phyloP scores from a whole-genome alignment of 2,888 invertebrate species.

The Beris chalybata region DNA sequence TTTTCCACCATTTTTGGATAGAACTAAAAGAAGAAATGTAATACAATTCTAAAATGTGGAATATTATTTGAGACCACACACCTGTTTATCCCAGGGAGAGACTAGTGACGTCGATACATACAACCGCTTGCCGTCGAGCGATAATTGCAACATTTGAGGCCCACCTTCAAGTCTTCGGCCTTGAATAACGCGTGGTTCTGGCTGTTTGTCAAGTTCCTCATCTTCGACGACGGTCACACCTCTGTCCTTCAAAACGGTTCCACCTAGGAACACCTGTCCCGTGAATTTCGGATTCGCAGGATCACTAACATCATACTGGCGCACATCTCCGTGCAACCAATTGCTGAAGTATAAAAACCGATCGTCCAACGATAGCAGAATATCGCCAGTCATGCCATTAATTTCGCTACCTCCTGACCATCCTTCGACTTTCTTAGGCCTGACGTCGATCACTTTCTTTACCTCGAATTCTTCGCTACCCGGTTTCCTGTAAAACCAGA shows the following conservation, averaged over 20 bases:
- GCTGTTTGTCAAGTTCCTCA: constrained; percentile 67
- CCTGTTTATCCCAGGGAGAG: constrained; percentile 85
- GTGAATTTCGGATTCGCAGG: constrained; percentile 76
- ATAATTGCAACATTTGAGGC: constrained; percentile 96
- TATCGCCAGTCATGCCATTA: constrained; percentile 88
- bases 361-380: constrained; percentile 92
- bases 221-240: constrained; percentile 76
- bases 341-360: constrained; percentile 86
- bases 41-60: neutral
- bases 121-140: constrained; percentile 89
- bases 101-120: constrained; percentile 90
- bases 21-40: constrained; percentile 60
- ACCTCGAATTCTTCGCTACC: constrained; percentile 68
- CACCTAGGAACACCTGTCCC: constrained; percentile 83
- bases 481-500: constrained; percentile 62
- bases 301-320: constrained; percentile 92
- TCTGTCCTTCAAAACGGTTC: constrained; percentile 72
- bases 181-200: constrained; percentile 71
- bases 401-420: constrained; percentile 60
- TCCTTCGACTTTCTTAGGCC: constrained; percentile 76
- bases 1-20: constrained; percentile 81
- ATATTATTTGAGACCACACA: neutral
- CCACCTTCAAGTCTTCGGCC: constrained; percentile 78
- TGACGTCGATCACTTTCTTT: constrained; percentile 86
- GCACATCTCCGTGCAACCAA: constrained; percentile 92